Evolutionary conservation across 2,113 vertebrate genomes (phyloP).

Genomic region (Rhizomys pruinosus): DNA sequence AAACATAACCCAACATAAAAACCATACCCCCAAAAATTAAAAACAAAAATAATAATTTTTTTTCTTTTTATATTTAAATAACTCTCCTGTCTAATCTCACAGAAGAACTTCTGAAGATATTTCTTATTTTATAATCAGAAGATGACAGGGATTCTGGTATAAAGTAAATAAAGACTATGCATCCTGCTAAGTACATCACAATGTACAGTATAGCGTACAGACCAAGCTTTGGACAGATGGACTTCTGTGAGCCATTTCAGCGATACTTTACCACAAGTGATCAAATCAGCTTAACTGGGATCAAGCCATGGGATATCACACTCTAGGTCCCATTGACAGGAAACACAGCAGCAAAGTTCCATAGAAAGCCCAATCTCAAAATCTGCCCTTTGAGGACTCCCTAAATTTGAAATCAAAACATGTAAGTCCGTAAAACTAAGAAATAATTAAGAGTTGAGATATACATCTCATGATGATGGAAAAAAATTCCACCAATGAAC

Average conservation of each 20-base stretch:
- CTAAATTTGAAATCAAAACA: neutral
- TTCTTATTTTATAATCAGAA: neutral
- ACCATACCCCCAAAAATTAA: too few species aligned
- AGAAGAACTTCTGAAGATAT: neutral
- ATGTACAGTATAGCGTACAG: neutral
- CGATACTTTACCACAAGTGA: neutral
- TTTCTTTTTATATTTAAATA: too few species aligned
- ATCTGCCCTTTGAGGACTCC: neutral
- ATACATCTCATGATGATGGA: neutral
- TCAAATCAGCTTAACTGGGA: neutral
- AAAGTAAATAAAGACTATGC: neutral
- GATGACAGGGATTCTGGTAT: neutral
- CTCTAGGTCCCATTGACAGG: neutral
- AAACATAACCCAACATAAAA: too few species aligned
- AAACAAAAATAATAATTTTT: too few species aligned
- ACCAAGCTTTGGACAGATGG: neutral
- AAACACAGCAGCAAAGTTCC: neutral
- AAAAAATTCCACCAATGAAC: neutral
- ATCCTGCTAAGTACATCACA: neutral
- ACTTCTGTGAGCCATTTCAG: too few species aligned
- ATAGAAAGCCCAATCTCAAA: neutral
- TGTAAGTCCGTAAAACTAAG: conserved; percentile 23
- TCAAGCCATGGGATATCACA: neutral
- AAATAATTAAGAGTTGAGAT: neutral
- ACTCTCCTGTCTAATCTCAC: too few species aligned